Evolutionary conservation across 2,888 invertebrate genomes (phyloP).

Genomic region (Lomographa bimaculata): DNA sequence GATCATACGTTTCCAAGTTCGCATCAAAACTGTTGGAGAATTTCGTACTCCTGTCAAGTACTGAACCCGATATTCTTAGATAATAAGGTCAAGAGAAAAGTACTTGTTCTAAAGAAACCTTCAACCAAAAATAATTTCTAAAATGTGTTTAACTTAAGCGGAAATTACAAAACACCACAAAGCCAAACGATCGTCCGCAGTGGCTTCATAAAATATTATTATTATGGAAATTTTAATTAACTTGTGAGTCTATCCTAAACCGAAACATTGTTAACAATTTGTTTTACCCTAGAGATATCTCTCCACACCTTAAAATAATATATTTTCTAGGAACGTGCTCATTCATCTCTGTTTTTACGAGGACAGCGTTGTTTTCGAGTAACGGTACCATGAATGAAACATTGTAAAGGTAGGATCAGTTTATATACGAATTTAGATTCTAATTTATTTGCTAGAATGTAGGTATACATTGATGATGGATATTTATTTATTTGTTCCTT

Average conservation of each 20-base stretch:
- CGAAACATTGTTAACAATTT: constrained; percentile 30
- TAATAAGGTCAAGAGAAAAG: no score
- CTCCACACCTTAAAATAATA: constrained; percentile 18
- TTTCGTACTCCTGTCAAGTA: no score
- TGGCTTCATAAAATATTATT: constrained; percentile 14
- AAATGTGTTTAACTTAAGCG: constrained; percentile 5
- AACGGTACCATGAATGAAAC: constrained; percentile 2
- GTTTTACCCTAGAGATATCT: constrained; percentile 26
- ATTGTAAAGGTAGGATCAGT: no score
- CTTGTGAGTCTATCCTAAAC: constrained; percentile 15
- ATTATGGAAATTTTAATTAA: constrained; percentile 35
- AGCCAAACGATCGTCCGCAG: constrained; percentile 5
- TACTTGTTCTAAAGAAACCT: no score
- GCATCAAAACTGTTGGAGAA: no score
- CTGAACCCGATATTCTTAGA: no score
- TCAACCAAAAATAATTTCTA: no score
- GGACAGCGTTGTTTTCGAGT: constrained; percentile 14
- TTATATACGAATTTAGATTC: no score
- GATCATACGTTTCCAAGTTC: no score
- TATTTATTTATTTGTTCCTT: no score
- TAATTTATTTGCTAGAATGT: no score
- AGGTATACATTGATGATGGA: no score
- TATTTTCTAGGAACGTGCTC: constrained; percentile 11
- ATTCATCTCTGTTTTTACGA: constrained; percentile 21
- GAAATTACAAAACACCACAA: constrained; percentile 4